Conservation (phyloP, 1,140 invertebrate species). For the Atopsyche davidsoni region DNA sequence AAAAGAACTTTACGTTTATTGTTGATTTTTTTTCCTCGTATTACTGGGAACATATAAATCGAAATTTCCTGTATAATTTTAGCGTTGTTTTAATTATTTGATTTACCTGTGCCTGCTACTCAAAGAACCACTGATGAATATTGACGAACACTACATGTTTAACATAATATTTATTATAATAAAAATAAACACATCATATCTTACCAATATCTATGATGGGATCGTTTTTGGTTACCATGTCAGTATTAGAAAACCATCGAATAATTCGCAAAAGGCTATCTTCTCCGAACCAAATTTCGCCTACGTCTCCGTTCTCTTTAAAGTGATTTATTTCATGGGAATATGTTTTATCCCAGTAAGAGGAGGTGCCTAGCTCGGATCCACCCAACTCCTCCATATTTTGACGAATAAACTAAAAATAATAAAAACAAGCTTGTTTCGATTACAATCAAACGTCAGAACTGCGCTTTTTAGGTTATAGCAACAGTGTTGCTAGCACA, state of each 20-base stretch:
- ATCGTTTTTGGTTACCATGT: slow-evolving; percentile 39
- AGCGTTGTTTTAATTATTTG: not conserved
- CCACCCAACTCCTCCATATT: slow-evolving; percentile 54
- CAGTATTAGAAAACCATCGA: slow-evolving; percentile 54
- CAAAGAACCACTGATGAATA: too few relatives aligned
- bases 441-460: too few relatives aligned
- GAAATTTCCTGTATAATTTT: not conserved
- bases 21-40: too few relatives aligned
- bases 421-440: too few relatives aligned
- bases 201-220: slow-evolving; percentile 59
- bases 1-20: too few relatives aligned
- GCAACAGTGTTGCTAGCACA: too few relatives aligned
- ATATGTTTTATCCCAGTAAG: slow-evolving; percentile 83
- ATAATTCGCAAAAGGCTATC: slow-evolving; percentile 69
- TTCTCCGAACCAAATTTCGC: slow-evolving; percentile 92
- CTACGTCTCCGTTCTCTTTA: slow-evolving; percentile 75
- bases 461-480: too few relatives aligned
- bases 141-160: too few relatives aligned
- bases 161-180: too few relatives aligned
- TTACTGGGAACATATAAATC: too few relatives aligned
- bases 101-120: too few relatives aligned
- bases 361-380: slow-evolving; percentile 72
- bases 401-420: too few relatives aligned
- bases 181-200: slow-evolving; percentile 2
- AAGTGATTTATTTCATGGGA: slow-evolving; percentile 76